Evolutionary conservation across 2,888 invertebrate species (phyloP).

Genomic region (Acronicta alni): DNA sequence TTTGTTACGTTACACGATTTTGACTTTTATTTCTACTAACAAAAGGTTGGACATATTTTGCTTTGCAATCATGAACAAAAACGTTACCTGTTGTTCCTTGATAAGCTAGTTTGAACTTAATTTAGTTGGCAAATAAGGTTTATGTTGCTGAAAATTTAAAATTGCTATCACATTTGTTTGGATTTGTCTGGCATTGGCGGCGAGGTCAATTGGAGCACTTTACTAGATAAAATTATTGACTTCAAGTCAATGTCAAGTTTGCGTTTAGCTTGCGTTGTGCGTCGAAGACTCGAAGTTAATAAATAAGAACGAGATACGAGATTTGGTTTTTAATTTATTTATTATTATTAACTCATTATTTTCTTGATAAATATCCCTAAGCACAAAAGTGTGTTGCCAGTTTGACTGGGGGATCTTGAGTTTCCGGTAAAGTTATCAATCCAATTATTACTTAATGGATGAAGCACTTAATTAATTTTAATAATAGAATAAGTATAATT

Average conservation of each 20-base stretch:
- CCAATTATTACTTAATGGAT: too few relatives aligned
- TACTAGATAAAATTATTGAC: slow-evolving; percentile 46
- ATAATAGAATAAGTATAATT: too few relatives aligned
- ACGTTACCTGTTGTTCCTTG: background rate
- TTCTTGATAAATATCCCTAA: too few relatives aligned
- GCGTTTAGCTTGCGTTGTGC: slow-evolving; percentile 21
- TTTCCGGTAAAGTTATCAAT: too few relatives aligned
- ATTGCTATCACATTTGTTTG: slow-evolving; percentile 26
- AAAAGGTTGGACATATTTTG: slow-evolving; percentile 4
- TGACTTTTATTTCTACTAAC: slow-evolving; percentile 12
- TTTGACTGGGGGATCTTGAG: too few relatives aligned
- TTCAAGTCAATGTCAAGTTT: slow-evolving; percentile 57
- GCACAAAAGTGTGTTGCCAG: too few relatives aligned
- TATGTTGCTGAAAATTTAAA: slow-evolving; percentile 4
- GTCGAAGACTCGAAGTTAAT: background rate
- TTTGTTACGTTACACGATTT: slow-evolving; percentile 14
- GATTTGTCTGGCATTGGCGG: slow-evolving; percentile 52
- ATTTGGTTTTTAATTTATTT: too few relatives aligned
- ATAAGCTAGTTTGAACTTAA: slow-evolving; percentile 1
- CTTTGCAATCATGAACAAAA: background rate
- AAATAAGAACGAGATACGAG: too few relatives aligned
- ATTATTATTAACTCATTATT: too few relatives aligned
- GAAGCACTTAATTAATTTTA: too few relatives aligned
- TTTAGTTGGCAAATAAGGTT: rapidly evolving
- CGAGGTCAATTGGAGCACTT: slow-evolving; percentile 44